Evolutionary conservation across 2,888 invertebrate species (phyloP), one percentile per base, ranked within the genome.

Genomic region (Vanessa cardui): DNA sequence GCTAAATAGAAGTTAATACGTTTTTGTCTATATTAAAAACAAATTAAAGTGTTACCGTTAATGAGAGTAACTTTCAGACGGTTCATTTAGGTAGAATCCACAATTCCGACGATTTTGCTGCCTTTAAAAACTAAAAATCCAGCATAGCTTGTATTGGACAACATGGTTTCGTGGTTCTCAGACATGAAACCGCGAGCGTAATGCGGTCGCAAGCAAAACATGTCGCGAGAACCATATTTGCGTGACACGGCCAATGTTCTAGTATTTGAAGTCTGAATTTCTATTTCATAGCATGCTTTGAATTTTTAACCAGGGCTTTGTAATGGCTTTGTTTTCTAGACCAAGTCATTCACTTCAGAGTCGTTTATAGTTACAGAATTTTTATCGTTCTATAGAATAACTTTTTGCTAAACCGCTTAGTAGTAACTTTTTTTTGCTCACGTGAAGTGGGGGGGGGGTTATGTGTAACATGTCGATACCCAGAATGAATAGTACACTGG

Each of bases 181-280:
- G 71, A 67, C 68, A 71, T 70, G 68, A 74, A 69, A 70, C 60
- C 61, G 65, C 71, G 54, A 60, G 64, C 68, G 66, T 71, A 58
- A 62, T 64, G 62, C 69, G 64, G 64, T 59, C 68, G 68, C 69
- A 54, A 71, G 72, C 68, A 65, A 74, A 74, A 68, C 71, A 70
- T 70, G 71, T 62, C 64, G 70, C 72, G 49, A 68, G 69, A 69
- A 66, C 44, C 61, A 64, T 69, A 72, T 69, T 74, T 66, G 73
- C 70, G 74, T 74, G 74, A 72, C 71, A 68, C 69, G 64, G 62
- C 70, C 66, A 68, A 68, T 73, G 68, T 69, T 70, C 64, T 61
- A 69, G 67, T 72, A 69, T 72, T 70, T 67, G 64, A 70, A 69
- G 31, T 52, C 62, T 63, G 65, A 72, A 70, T 67, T 70, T 68